Percentiles rank a stretch among this genome's conserved stretches.
These are phyloP conservation scores for Tetrax tetrax DNA, from an alignment of 2,113 vertebrate species.

Conservation along the genomic window DNA sequence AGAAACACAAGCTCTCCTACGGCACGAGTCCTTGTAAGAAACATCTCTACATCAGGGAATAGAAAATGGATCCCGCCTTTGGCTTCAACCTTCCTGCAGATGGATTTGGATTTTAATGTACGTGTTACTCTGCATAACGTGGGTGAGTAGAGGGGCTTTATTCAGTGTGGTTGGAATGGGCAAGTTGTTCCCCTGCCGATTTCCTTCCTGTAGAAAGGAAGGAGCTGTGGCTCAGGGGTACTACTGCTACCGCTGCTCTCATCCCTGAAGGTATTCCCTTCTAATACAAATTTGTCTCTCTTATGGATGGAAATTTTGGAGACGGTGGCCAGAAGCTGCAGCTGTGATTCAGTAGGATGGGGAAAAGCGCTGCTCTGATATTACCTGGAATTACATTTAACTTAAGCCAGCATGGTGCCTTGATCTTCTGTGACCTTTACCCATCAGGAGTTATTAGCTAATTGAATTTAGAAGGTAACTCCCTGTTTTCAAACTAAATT, in stretches of 20 bases:
- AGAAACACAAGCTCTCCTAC: neutral
- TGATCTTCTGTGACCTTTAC: slow-evolving; percentile 49
- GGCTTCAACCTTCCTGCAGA: neutral
- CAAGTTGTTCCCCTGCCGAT: neutral
- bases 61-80: neutral
- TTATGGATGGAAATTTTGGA: neutral
- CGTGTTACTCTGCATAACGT: neutral
- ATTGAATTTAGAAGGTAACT: slow-evolving; percentile 66
- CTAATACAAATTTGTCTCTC: neutral
- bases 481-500: slow-evolving; percentile 69
- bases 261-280: neutral
- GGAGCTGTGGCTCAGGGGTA: neutral
- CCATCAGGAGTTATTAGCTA: slow-evolving; percentile 56
- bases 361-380: neutral
- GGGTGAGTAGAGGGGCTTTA: neutral
- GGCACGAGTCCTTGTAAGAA: neutral
- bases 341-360: neutral
- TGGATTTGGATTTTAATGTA: neutral
- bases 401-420: neutral
- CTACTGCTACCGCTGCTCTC: neutral
- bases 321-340: neutral
- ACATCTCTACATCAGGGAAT: neutral
- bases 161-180: neutral
- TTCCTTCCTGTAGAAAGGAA: neutral
- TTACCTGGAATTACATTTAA: slow-evolving; percentile 22